Base-by-base conservation (phyloP, 2,113 vertebrate species). In the Cottus gobio region DNA sequence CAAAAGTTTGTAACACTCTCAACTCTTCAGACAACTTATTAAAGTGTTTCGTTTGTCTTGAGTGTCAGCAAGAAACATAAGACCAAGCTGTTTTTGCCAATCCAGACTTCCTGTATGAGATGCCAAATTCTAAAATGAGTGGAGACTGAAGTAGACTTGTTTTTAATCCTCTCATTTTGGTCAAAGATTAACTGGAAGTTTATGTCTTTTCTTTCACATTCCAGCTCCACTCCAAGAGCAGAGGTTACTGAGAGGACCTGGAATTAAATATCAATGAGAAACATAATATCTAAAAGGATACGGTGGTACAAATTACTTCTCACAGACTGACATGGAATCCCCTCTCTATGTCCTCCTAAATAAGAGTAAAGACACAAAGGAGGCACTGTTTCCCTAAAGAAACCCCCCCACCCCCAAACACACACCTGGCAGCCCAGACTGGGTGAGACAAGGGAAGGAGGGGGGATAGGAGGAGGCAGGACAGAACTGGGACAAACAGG, bases 231-330 rank as follows among this genome's bases (percentile, higher is more conserved):
- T 65, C 48, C 57, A 46, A 66, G 61, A 52, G 42, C 65, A 68
- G 30, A 68, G 46, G 75, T 84, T 69, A 78, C 39, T 16, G 61
- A 71, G 73, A 13, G 10, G 16, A 83, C 50, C 57, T 3, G 7
- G 48, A 78, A 83, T 65, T 66, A 77, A 82, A 87, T 85, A 84
- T 76, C 69, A 84, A 30, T 52, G 66, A 50, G 89, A 87, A 86
- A 90, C 83, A 78, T 57, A 85, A 91, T 91, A 91, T 83, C 63
- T 68, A 58, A 26, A 46, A 74, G 77, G 82, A 89, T 87, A 88
- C 90, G 75, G 69, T 65, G 52, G 83, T 89, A 93, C 90, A 93
- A 94, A 91, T 94, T 74, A 89, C 84, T 91, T 91, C 86, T 91
- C 91, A 92, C 84, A 87, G 85, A 87, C 82, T 79, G 89, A 93